Base-by-base conservation (phyloP, 2,888 invertebrate species). In the Hirtodrosophila histrioides region DNA sequence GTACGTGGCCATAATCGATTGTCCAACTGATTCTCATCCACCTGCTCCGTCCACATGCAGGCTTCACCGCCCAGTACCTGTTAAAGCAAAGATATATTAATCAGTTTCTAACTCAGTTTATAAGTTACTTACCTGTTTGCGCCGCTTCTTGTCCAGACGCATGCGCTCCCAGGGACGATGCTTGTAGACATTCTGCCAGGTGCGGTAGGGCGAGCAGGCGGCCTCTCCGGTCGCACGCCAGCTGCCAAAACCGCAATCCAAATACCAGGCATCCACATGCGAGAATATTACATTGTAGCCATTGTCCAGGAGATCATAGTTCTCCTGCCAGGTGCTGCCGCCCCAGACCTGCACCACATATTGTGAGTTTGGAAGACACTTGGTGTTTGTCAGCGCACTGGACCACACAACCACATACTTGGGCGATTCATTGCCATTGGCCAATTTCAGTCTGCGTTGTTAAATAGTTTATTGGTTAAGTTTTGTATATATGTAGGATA, bases 251-350 rank as follows among this genome's bases (percentile, higher is more conserved):
- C 97, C 97, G 89, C 97, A 97, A 90, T 97, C 97, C 75, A 97
- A 93, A 91, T 97, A 97, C 96, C 96, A 96, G 4, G 96, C 96
- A 90, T 97, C 97, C 55, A 96, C 96, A 91, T 97, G 97, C 11
- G 96, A 96, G 60, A 97, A 92, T 57, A 97, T 94, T 50, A 96
- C 93, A 58, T 95, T 94, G 91, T 94, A 97, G 3, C 96, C 97
- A 57, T 95, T 95, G 75, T 95, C 94, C 24, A 97, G 91, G 4
- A 97, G 93, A 66, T 95, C 95, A 5, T 94, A 93, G 11, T 96
- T 96, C 88, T 96, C 96, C 2, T 95, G 94, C 95, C 97, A 97
- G 43, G 94, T 94, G 77, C 95, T 96, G 0, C 95, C 94, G 37
- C 96, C 96, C 96, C 96, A 96, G 48, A 95, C 94, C 88, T 96